Percentiles rank a stretch among this genome's conserved stretches.
phyloP scores from a whole-genome alignment of 2,888 invertebrate genomes.

The Sericinus montela region DNA sequence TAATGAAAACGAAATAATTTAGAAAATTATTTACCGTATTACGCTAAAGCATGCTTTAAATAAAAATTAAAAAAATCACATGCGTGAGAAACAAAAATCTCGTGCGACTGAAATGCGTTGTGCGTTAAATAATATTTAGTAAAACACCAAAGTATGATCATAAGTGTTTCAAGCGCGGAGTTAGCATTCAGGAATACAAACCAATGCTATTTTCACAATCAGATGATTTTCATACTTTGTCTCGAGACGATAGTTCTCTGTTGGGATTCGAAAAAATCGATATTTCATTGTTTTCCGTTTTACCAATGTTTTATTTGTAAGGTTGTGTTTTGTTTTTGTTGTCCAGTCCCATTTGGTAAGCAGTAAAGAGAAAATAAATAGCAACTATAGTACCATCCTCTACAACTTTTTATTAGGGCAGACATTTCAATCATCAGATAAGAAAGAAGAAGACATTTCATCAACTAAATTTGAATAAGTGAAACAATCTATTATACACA shows the following conservation, averaged over 20 bases:
- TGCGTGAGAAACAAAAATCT: slow-evolving; percentile 2
- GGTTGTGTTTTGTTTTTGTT: slow-evolving; percentile 26
- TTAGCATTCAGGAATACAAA: slow-evolving; percentile 79
- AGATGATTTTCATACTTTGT: slow-evolving; percentile 98
- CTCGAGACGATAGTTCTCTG: slow-evolving; percentile 98
- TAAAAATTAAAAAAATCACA: not conserved
- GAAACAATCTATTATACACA: too few species aligned
- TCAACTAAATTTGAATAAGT: too few species aligned
- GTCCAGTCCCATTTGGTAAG: slow-evolving; percentile 73
- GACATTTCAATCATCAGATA: too few species aligned
- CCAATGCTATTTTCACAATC: slow-evolving; percentile 97
- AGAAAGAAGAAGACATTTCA: too few species aligned
- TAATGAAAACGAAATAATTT: not conserved
- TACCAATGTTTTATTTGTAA: not conserved
- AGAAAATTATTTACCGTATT: not conserved
- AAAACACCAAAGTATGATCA: not conserved
- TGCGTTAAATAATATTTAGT: not conserved
- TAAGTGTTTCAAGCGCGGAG: slow-evolving; percentile 47
- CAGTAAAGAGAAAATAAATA: slow-evolving; percentile 72
- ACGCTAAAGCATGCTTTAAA: not conserved
- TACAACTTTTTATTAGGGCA: too few species aligned
- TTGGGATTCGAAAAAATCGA: slow-evolving; percentile 26
- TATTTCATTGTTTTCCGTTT: slow-evolving; percentile 10
- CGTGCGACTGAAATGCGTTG: not conserved
- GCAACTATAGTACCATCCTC: slow-evolving; percentile 61